These are phyloP conservation scores for Percopsis transmontana DNA, from an alignment of 2,113 vertebrate species.

Conservation along the genomic window DNA sequence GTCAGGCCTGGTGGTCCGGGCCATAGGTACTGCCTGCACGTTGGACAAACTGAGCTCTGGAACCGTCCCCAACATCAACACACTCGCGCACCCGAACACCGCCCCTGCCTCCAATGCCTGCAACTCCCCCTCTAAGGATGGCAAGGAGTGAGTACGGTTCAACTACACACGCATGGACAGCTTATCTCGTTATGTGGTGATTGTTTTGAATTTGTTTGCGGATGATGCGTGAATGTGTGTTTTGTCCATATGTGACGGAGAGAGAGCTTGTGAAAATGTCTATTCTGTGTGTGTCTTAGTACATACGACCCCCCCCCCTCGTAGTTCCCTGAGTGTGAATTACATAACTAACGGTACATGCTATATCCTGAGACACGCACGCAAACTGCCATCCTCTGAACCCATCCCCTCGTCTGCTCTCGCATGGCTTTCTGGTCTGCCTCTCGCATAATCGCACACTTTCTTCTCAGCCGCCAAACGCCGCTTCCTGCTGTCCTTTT, in stretches of 20 bases:
- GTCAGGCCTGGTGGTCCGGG: conserved; percentile 94
- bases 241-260: conserved; percentile 23
- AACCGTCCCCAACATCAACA: conserved; percentile 66
- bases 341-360: conserved; percentile 49
- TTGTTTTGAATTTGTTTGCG: conserved; percentile 31
- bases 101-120: conserved; percentile 80
- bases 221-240: conserved; percentile 43
- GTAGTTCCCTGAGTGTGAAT: conserved; percentile 38
- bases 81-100: conserved; percentile 77
- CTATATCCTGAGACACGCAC: conserved; percentile 62
- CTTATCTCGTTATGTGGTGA: neutral
- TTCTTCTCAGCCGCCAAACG: neutral
- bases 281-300: conserved; percentile 65
- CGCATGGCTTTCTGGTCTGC: conserved; percentile 44
- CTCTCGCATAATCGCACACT: conserved; percentile 13
- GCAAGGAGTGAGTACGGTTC: conserved; percentile 96
- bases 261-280: conserved; percentile 21
- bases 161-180: conserved; percentile 47
- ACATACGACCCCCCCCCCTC: conserved; percentile 30
- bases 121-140: conserved; percentile 95
- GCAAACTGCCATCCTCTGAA: neutral
- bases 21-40: conserved; percentile 96
- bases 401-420: conserved; percentile 38
- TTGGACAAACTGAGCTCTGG: conserved; percentile 93
- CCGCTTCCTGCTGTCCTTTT: conserved; percentile 10